Evolutionary conservation across 2,113 vertebrate genomes (phyloP).

Genomic region (Mastomys natalensis): DNA sequence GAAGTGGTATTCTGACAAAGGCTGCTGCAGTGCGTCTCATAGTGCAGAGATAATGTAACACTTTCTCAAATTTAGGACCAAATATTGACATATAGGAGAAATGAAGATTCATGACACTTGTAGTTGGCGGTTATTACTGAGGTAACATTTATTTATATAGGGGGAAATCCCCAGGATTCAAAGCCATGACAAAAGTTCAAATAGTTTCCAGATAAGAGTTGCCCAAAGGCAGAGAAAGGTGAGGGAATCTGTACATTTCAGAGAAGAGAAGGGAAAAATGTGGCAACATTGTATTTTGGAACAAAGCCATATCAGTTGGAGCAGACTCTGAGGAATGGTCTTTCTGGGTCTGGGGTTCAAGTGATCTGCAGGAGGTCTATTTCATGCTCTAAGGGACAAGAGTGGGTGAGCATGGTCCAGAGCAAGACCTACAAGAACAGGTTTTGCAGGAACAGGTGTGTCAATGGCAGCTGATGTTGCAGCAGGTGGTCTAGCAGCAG

Average conservation of each 20-base stretch:
- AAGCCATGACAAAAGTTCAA: no score
- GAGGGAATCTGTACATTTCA: not conserved
- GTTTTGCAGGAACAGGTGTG: not conserved
- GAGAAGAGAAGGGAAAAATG: rapidly evolving
- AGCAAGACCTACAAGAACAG: not conserved
- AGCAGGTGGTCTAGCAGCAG: not conserved
- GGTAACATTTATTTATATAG: not conserved
- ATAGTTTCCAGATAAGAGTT: not conserved
- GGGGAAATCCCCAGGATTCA: not conserved
- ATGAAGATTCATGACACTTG: not conserved
- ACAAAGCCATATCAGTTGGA: not conserved
- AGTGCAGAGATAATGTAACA: not conserved
- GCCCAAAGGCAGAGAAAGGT: not conserved
- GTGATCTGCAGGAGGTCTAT: not conserved
- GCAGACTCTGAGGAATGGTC: not conserved
- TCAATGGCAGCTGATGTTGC: rapidly evolving
- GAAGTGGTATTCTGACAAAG: not conserved
- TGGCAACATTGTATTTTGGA: not conserved
- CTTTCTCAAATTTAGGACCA: not conserved
- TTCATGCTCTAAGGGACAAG: not conserved
- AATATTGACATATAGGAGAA: not conserved
- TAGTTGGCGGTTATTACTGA: not conserved
- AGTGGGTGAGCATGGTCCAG: rapidly evolving
- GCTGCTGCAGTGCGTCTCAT: not conserved
- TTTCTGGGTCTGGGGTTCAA: not conserved